phyloP scores from a whole-genome alignment of 2,888 invertebrate species.

The Pasiphila rectangulata region DNA sequence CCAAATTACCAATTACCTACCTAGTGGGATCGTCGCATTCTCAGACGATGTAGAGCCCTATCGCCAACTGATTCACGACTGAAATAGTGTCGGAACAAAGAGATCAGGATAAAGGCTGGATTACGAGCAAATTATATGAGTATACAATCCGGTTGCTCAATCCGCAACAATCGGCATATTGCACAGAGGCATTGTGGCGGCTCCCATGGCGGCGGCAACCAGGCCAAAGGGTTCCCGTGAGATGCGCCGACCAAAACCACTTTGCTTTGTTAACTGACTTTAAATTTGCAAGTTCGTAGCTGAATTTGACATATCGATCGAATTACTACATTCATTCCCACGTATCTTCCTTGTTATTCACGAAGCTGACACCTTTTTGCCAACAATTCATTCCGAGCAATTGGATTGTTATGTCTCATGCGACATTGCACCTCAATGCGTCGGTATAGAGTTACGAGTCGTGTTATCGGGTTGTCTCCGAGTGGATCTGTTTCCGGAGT shows the following conservation, averaged over 20 bases:
- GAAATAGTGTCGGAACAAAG: constrained; percentile 5
- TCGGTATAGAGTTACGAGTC: constrained; percentile 6
- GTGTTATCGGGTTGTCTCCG: not conserved
- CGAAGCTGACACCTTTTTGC: not conserved
- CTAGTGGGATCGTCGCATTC: constrained; percentile 1
- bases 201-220: constrained; percentile 33
- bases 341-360: not conserved
- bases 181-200: constrained; percentile 41
- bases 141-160: constrained; percentile 35
- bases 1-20: not conserved
- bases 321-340: no score
- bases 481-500: constrained; percentile 27
- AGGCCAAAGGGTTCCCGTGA: constrained; percentile 35
- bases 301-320: no score
- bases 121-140: constrained; percentile 14
- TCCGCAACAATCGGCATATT: constrained; percentile 44
- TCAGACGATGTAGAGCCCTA: not conserved
- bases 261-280: no score
- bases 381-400: constrained; percentile 10
- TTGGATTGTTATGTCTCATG: constrained; percentile 7
- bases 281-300: not conserved
- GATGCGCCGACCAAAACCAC: constrained; percentile 22
- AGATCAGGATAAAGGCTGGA: constrained; percentile 4
- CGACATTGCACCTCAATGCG: constrained; percentile 1
- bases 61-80: not conserved